These are phyloP conservation scores for Arbacia lixula DNA, from an alignment of 53 echinoderm and acorn worm genomes.

Conservation along the genomic window DNA sequence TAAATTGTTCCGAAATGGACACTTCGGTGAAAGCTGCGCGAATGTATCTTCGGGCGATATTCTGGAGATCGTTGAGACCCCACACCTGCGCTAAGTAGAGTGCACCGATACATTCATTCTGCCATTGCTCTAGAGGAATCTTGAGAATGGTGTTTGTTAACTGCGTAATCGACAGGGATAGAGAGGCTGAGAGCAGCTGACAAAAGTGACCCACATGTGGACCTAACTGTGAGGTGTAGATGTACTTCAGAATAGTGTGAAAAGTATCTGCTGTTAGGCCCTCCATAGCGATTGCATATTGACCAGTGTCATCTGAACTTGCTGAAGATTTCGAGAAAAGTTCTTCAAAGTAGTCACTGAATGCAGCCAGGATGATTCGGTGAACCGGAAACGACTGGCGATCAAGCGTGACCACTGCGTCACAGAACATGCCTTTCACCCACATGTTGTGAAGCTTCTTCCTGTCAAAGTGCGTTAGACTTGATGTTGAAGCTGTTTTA, in stretches of 20 bases:
- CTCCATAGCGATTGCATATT: not conserved
- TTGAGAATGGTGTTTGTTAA: slow-evolving; percentile 43
- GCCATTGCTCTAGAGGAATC: slow-evolving; percentile 41
- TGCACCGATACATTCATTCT: slow-evolving; percentile 59
- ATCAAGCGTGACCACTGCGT: slow-evolving; percentile 44
- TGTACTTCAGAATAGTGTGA: slow-evolving; percentile 43
- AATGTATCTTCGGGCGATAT: slow-evolving; percentile 47
- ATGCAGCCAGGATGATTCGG: slow-evolving; percentile 29
- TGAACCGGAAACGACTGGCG: not conserved
- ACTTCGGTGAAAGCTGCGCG: slow-evolving; percentile 55
- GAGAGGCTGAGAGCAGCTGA: slow-evolving; percentile 43
- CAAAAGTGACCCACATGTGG: slow-evolving; percentile 37
- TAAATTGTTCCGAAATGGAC: slow-evolving; percentile 32
- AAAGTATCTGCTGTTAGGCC: slow-evolving; percentile 39
- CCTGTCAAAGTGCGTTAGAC: too few relatives aligned
- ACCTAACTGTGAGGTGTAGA: slow-evolving; percentile 68
- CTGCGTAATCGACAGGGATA: slow-evolving; percentile 34
- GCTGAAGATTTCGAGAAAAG: slow-evolving; percentile 15
- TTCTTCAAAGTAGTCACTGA: slow-evolving; percentile 40
- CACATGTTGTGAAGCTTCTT: slow-evolving; percentile 55
- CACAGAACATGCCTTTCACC: slow-evolving; percentile 69
- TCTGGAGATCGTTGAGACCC: slow-evolving; percentile 27
- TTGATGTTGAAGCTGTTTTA: too few relatives aligned
- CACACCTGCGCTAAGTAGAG: slow-evolving; percentile 32
- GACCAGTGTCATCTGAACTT: not conserved